Percentiles rank a stretch among this genome's conserved stretches.
Conservation (phyloP, 2,888 invertebrate genomes). For the Diplolepis rosae region DNA sequence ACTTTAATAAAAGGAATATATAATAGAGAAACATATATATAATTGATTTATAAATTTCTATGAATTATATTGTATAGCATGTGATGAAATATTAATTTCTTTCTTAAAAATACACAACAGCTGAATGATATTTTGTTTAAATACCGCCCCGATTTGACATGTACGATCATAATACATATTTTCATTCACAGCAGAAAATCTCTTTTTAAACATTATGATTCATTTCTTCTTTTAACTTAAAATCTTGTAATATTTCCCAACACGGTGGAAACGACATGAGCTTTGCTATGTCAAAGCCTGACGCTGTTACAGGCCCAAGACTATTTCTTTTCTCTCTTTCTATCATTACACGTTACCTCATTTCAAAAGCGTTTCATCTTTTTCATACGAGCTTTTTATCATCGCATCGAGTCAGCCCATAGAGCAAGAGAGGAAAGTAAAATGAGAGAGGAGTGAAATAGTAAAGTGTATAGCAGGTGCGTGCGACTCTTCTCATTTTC, state of each 20-base stretch:
- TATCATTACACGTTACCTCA: slow-evolving; percentile 51
- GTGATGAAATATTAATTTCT: no score
- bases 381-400: slow-evolving; percentile 70
- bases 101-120: no score
- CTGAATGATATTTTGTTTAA: no score
- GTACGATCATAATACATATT: not conserved
- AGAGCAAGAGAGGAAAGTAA: slow-evolving; percentile 40
- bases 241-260: not conserved
- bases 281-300: not conserved
- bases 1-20: no score
- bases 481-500: slow-evolving; percentile 48
- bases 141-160: no score
- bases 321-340: slow-evolving; percentile 41
- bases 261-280: not conserved
- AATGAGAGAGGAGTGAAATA: slow-evolving; percentile 36
- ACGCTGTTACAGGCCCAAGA: slow-evolving; percentile 34
- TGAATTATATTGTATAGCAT: no score
- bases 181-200: not conserved
- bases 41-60: no score
- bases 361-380: slow-evolving; percentile 71
- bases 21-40: no score
- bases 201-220: not conserved
- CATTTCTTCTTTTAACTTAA: not conserved
- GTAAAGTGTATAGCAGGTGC: slow-evolving; percentile 55
- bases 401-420: slow-evolving; percentile 66